Base-by-base conservation (phyloP, 1,140 invertebrate genomes). In the Zophobas morio region DNA sequence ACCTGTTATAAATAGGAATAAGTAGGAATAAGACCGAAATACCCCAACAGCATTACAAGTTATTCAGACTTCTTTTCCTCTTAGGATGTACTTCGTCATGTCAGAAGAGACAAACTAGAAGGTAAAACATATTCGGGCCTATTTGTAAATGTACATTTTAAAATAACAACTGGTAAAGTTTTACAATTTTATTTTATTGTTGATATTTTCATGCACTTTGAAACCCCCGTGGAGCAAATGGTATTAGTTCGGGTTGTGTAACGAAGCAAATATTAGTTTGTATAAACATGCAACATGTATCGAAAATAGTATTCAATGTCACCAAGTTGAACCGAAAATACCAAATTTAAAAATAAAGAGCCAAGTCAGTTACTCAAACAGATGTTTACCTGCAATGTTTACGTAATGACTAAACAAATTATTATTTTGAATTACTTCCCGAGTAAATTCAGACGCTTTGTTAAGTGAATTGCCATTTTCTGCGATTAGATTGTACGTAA, bases 251-350 rank as follows among this genome's bases (percentile, higher is more conserved):
- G 20, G 20, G 20, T 20, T 20, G 20, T 20, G 20, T 20, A 20
- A 20, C 20, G 20, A 20, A 20, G 20, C 20, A 20, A 66, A 66
- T 66, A 32, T 40, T 66, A 42, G 60, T 66, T 66, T 66, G 60
- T 42, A 39, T 66, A 66, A 66, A 66, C 60, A 36, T 66, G 60
- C 39, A 66, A 42, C 1, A 37, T 47, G 60, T 46, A 66, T 32
- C 39, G 39, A 66, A 66, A 66, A 66, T 66, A 66, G 60, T 66
- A 66, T 40, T 66, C 60, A 66, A 66, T 66, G 60, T 66, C 60
- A 66, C 8, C 37, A 66, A 66, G 33, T 42, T 42, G 39, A 39
- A 39, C 60, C 8, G 60, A 66, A 66, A 66, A 66, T 66, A 66
- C 60, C 60, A 66, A 66, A 66, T 66, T 66, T 66, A 66, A 66